Conservation (phyloP, 2,797 vertebrate species). For the Phaenicophaeus curvirostris region DNA sequence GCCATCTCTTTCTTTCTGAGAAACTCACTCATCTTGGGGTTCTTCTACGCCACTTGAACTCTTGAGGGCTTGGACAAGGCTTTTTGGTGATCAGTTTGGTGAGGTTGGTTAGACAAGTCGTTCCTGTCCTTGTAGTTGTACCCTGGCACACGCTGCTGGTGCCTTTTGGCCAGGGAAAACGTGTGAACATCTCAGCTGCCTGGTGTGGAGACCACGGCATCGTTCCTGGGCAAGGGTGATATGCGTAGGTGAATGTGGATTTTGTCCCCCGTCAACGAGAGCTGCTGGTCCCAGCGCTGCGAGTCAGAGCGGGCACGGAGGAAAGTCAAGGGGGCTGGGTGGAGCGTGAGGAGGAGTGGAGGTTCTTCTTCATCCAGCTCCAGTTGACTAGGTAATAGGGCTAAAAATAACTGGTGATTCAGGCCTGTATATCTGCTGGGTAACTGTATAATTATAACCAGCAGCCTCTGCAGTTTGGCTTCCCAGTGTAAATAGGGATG, state of each 20-base stretch:
- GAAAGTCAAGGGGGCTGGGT: slow-evolving; percentile 5
- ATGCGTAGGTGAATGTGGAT: neutral
- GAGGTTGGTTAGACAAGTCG: neutral
- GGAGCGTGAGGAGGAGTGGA: neutral
- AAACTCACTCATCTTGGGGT: neutral
- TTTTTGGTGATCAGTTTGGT: neutral
- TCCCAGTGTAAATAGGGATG: slow-evolving; percentile 56
- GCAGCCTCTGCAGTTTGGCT: slow-evolving; percentile 63
- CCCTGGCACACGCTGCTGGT: neutral
- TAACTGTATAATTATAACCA: slow-evolving; percentile 71
- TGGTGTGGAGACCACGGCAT: neutral
- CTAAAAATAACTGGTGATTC: slow-evolving; percentile 76
- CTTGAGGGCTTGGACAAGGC: neutral
- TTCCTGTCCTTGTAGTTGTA: neutral
- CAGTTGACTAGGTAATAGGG: slow-evolving; percentile 71
- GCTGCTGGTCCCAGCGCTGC: neutral
- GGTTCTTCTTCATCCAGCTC: slow-evolving; percentile 67
- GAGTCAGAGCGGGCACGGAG: neutral
- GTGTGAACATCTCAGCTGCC: neutral
- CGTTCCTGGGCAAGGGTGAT: neutral
- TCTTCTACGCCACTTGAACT: neutral
- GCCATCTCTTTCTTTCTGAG: slow-evolving; percentile 27
- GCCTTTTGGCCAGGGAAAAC: neutral
- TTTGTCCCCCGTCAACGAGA: neutral
- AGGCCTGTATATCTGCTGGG: slow-evolving; percentile 70